Evolutionary conservation across 92 coral and sea anemone genomes (phyloP).

Genomic region (Phymanthus crucifer): DNA sequence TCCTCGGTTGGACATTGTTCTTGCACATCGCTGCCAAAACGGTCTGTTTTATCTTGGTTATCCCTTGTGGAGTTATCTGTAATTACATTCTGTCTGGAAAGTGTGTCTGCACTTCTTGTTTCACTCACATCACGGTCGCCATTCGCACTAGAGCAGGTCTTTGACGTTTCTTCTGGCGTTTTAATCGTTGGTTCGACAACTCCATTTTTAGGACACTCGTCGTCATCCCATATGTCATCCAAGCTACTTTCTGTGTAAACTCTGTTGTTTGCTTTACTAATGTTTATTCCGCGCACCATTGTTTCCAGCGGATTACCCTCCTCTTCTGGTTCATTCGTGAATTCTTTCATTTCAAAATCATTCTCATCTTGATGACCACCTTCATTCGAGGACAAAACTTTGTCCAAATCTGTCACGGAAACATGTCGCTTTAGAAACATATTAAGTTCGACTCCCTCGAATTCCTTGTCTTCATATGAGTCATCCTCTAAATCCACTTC

Average conservation of each 20-base stretch:
- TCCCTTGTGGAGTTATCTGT: not conserved
- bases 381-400: slow-evolving; percentile 42
- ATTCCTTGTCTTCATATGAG: slow-evolving; percentile 40
- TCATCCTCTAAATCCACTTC: slow-evolving; percentile 58
- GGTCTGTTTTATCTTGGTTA: not conserved
- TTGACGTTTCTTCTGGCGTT: not conserved
- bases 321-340: slow-evolving; percentile 1
- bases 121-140: not conserved
- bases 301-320: slow-evolving; percentile 37
- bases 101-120: not conserved
- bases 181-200: not conserved
- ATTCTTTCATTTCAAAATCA: slow-evolving; percentile 18
- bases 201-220: not conserved
- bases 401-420: slow-evolving; percentile 80
- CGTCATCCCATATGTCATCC: slow-evolving; percentile 5
- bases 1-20: not conserved
- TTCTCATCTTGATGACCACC: not conserved
- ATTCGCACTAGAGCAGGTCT: not conserved
- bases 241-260: slow-evolving; percentile 22
- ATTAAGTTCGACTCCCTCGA: slow-evolving; percentile 56
- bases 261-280: slow-evolving; percentile 12
- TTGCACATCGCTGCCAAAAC: not conserved
- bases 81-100: not conserved
- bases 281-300: slow-evolving; percentile 20
- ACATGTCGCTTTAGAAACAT: slow-evolving; percentile 74